These are phyloP conservation scores for Pteropus rufus DNA, from an alignment of 2,797 vertebrate species.

Conservation along the genomic window DNA sequence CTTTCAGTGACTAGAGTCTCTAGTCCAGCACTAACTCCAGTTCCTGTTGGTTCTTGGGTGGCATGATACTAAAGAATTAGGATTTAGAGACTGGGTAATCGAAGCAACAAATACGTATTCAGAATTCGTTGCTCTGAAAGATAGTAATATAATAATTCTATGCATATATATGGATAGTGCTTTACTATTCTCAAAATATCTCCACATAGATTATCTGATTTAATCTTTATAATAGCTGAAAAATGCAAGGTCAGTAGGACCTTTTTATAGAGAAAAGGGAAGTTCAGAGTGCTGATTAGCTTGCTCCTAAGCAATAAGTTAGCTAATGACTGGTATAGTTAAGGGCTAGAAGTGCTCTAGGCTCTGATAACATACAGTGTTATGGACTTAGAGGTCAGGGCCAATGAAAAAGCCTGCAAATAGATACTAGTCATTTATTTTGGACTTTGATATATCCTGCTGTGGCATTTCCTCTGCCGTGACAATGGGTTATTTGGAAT, in stretches of 20 bases:
- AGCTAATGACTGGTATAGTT: conserved; percentile 38
- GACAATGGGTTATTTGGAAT: not conserved
- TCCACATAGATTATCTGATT: conserved; percentile 4
- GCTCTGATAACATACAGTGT: conserved; percentile 49
- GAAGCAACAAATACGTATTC: not conserved
- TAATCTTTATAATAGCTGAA: conserved; percentile 46
- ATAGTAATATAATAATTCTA: not conserved
- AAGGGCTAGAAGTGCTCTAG: not conserved
- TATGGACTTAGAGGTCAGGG: not conserved
- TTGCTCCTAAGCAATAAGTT: conserved; percentile 35
- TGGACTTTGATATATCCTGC: conserved; percentile 59
- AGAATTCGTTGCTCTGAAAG: not conserved
- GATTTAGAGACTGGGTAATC: not conserved
- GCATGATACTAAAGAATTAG: not conserved
- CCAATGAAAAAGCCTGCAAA: conserved; percentile 41
- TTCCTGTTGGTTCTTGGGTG: not conserved
- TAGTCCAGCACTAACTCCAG: not conserved
- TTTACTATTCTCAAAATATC: conserved; percentile 1
- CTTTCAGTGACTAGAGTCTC: conserved; percentile 15
- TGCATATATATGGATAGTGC: not conserved
- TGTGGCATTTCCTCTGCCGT: conserved; percentile 54
- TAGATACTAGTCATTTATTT: conserved; percentile 50
- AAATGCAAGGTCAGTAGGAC: conserved; percentile 29
- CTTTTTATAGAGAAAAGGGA: conserved; percentile 57
- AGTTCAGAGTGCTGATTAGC: conserved; percentile 39